These are phyloP conservation scores for Leptestheria dahalacensis DNA, from an alignment of 1,140 invertebrate genomes.

Conservation along the genomic window DNA sequence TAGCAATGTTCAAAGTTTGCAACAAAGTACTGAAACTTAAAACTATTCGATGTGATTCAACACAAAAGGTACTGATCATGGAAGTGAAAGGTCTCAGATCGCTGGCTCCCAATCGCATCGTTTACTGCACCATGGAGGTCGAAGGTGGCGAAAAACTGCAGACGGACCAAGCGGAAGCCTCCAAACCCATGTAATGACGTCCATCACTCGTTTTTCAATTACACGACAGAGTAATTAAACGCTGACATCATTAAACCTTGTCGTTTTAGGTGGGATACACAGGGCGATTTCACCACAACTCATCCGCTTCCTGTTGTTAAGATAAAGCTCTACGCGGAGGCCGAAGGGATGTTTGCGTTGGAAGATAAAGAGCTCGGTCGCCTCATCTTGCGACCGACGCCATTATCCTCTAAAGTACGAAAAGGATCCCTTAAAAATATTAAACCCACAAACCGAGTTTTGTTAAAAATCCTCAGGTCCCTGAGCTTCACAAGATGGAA, in stretches of 20 bases:
- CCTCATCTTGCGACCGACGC: constrained; percentile 80
- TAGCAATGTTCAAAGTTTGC: no score
- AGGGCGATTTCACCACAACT: constrained; percentile 96
- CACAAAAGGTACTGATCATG: constrained; percentile 80
- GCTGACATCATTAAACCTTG: not conserved
- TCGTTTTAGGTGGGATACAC: constrained; percentile 66
- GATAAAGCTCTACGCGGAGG: constrained; percentile 93
- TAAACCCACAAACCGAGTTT: not conserved
- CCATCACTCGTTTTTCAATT: not conserved
- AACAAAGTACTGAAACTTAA: no score
- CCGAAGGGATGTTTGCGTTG: constrained; percentile 87
- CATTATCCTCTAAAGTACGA: constrained; percentile 64
- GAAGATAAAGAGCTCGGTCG: constrained; percentile 98
- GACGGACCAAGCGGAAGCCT: constrained; percentile 97
- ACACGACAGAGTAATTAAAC: not conserved
- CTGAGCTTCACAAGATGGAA: constrained; percentile 96
- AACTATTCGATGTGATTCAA: not conserved
- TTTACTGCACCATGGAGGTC: constrained; percentile 99
- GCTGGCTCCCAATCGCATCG: constrained; percentile 87
- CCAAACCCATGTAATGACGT: constrained; percentile 80
- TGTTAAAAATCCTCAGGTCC: constrained; percentile 38
- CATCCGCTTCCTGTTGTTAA: constrained; percentile 93
- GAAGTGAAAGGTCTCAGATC: constrained; percentile 97
- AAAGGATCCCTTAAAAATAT: not conserved
- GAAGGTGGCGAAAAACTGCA: constrained; percentile 95